phyloP scores from a whole-genome alignment of 92 coral and sea anemone species.

The Zoanthus sansibaricus region DNA sequence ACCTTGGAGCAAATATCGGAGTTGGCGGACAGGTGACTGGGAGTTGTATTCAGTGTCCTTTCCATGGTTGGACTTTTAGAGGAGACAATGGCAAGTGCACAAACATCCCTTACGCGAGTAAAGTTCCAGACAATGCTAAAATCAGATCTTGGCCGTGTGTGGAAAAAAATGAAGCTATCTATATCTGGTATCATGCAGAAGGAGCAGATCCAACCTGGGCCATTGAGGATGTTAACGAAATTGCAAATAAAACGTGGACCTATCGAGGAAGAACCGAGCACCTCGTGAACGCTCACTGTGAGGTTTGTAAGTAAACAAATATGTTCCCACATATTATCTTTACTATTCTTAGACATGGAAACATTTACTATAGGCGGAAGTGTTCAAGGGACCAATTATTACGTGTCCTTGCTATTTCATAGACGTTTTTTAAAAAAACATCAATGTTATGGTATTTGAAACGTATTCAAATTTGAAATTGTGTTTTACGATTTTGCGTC shows the following conservation, averaged over 20 bases:
- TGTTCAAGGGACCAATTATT: too few relatives aligned
- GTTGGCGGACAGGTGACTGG: too few relatives aligned
- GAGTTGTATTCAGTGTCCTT: too few relatives aligned
- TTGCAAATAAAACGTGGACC: conserved; percentile 73
- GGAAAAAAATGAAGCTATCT: conserved; percentile 76
- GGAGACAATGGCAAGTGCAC: conserved; percentile 86
- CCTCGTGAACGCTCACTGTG: conserved; percentile 80
- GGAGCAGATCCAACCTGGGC: conserved; percentile 83
- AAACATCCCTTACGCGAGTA: conserved; percentile 81
- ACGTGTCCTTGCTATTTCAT: too few relatives aligned
- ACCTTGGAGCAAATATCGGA: too few relatives aligned
- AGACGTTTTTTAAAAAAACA: too few relatives aligned
- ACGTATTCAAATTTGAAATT: too few relatives aligned
- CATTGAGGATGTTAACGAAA: conserved; percentile 90
- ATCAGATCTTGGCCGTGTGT: conserved; percentile 81
- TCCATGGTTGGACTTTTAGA: conserved; percentile 88
- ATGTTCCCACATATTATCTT: neutral
- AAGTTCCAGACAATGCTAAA: conserved; percentile 83
- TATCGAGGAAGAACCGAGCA: conserved; percentile 86
- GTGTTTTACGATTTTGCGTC: too few relatives aligned
- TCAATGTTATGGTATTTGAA: too few relatives aligned
- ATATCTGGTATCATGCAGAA: conserved; percentile 96
- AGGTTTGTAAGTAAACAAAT: conserved; percentile 57
- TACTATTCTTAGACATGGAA: too few relatives aligned
- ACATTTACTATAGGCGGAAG: too few relatives aligned